Evolutionary conservation across 2,113 vertebrate genomes (phyloP).

Genomic region (Dromiciops gliroides): DNA sequence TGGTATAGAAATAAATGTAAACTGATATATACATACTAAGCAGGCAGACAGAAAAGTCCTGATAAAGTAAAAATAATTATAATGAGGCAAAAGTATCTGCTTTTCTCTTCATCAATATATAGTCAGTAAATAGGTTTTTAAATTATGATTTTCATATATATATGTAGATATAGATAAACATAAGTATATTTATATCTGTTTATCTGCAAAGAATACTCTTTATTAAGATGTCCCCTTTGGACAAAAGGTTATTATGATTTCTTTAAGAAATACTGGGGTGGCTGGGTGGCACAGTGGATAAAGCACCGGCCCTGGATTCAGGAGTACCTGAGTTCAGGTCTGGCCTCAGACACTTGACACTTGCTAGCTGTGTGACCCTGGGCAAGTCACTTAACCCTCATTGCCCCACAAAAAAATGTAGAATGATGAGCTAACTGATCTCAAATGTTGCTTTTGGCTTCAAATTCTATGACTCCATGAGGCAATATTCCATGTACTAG

Average conservation of each 20-base stretch:
- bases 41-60: slow-evolving; percentile 29
- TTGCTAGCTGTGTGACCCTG: too few species aligned
- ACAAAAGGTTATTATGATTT: slow-evolving; percentile 16
- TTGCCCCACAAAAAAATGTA: too few species aligned
- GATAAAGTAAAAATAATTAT: slow-evolving; percentile 26
- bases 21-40: slow-evolving; percentile 1
- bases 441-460: not conserved
- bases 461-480: slow-evolving; percentile 28
- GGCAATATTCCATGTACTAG: not conserved
- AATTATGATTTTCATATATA: not conserved
- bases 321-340: too few species aligned
- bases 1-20: slow-evolving; percentile 50
- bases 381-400: too few species aligned
- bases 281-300: too few species aligned
- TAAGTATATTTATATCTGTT: too few species aligned
- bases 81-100: not conserved
- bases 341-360: too few species aligned
- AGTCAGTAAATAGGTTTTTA: not conserved
- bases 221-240: slow-evolving; percentile 5
- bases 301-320: too few species aligned
- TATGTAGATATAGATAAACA: too few species aligned
- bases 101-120: slow-evolving; percentile 17
- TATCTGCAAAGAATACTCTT: not conserved
- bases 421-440: not conserved
- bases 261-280: too few species aligned